Percentiles rank a stretch among this genome's conserved stretches.
Evolutionary conservation across 2,113 vertebrate genomes (phyloP).

Genomic region (Genyomyrus donnyi): DNA sequence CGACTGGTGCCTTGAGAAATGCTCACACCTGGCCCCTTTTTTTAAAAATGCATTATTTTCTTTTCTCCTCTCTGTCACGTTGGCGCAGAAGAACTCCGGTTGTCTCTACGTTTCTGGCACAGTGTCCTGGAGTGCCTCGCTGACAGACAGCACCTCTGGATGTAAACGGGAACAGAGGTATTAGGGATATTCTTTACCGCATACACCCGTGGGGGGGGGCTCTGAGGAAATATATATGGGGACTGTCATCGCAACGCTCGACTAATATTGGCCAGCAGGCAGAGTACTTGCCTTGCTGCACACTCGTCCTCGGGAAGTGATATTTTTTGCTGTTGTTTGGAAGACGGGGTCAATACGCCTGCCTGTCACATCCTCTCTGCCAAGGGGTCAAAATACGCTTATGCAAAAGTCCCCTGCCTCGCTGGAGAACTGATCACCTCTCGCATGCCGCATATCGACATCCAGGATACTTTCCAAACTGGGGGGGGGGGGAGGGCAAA

Average conservation of each 20-base stretch:
- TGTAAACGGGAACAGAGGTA: neutral
- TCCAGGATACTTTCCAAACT: neutral
- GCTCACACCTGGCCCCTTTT: neutral
- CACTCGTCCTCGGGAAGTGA: neutral
- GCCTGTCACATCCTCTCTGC: neutral
- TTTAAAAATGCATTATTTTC: neutral
- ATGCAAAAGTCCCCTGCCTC: neutral
- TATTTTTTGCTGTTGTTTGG: neutral
- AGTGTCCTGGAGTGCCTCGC: neutral
- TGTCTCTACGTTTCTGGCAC: neutral
- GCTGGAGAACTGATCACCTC: no score
- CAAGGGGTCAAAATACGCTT: neutral
- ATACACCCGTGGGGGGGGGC: neutral
- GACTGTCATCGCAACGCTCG: neutral
- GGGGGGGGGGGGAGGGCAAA: no score
- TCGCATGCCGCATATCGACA: neutral
- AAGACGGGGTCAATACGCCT: neutral
- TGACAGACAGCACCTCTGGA: neutral
- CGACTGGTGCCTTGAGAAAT: constrained; percentile 7
- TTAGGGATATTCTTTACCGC: constrained; percentile 6
- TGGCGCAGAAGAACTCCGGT: neutral
- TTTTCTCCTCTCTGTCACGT: neutral
- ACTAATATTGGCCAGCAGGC: neutral
- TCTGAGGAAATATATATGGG: neutral
- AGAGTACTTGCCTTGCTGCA: neutral